These are phyloP conservation scores for Hypomecis punctinalis DNA, from an alignment of 2,888 invertebrate genomes.

Conservation along the genomic window DNA sequence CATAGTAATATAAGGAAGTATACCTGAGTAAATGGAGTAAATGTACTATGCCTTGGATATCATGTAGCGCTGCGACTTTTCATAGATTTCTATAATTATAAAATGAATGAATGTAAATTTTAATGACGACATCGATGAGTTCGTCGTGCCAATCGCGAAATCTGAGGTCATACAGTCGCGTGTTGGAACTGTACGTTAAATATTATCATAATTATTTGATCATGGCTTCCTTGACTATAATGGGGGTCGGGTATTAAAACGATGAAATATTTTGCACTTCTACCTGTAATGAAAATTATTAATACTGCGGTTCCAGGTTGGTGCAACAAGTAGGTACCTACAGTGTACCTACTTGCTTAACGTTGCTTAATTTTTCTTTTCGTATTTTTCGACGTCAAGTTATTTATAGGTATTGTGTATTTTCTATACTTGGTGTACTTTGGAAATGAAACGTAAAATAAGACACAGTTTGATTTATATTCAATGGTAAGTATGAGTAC, in stretches of 20 bases:
- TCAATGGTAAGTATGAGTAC: too few relatives aligned
- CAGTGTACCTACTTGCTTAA: too few relatives aligned
- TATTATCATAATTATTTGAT: constrained; percentile 44
- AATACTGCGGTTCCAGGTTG: neutral
- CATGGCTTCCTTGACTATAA: constrained; percentile 36
- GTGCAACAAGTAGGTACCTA: neutral
- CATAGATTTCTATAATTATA: constrained; percentile 6
- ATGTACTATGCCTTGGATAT: too few relatives aligned
- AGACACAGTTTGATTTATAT: too few relatives aligned
- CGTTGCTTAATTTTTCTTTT: too few relatives aligned
- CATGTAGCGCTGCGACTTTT: too few relatives aligned
- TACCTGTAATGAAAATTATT: neutral
- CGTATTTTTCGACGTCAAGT: too few relatives aligned
- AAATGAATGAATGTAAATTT: constrained; percentile 23
- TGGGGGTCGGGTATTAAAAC: constrained; percentile 19
- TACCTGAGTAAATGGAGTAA: too few relatives aligned
- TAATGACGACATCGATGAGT: constrained; percentile 25
- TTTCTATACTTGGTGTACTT: too few relatives aligned
- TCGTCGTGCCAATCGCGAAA: constrained; percentile 32
- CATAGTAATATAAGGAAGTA: too few relatives aligned
- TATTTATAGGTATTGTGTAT: too few relatives aligned
- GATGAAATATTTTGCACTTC: constrained; percentile 28
- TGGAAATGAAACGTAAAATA: too few relatives aligned
- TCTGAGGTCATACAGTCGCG: constrained; percentile 40
- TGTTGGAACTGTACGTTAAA: constrained; percentile 41